Evolutionary conservation across 2,888 invertebrate species (phyloP).

Genomic region (Dolichomitus sp.): DNA sequence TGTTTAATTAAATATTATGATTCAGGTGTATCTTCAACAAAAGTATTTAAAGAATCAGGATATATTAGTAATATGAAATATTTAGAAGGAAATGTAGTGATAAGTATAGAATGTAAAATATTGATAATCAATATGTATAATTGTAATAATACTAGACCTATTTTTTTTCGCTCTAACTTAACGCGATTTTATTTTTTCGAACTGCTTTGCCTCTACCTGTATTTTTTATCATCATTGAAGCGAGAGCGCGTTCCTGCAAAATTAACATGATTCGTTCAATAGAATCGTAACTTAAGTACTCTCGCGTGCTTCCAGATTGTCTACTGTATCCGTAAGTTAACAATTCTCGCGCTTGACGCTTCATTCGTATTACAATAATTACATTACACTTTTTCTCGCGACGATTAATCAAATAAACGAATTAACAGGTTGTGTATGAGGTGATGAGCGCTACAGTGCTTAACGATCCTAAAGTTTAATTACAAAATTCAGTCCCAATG

Average conservation of each 20-base stretch:
- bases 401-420: neutral
- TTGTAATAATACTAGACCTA: conserved; percentile 56
- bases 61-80: no score
- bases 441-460: neutral
- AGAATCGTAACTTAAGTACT: conserved; percentile 12
- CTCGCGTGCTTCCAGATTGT: neutral
- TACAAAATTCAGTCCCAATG: conserved; percentile 32
- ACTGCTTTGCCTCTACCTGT: neutral
- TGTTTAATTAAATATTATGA: no score
- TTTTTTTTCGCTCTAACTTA: conserved; percentile 42
- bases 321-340: conserved; percentile 4
- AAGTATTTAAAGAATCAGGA: no score
- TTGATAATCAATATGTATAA: conserved; percentile 50
- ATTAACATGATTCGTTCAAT: neutral
- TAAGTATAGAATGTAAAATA: no score
- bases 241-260: neutral
- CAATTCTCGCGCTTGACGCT: neutral
- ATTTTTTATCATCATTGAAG: neutral
- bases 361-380: conserved; percentile 34
- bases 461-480: conserved; percentile 16
- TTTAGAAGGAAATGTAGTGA: no score
- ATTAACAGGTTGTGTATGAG: neutral
- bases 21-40: no score
- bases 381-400: conserved; percentile 4
- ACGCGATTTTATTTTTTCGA: conserved; percentile 12